These are phyloP conservation scores for Haliclystus octoradiatus DNA, from an alignment of 30 jellyfish, hydroid and myxozoan genomes.

Conservation along the genomic window DNA sequence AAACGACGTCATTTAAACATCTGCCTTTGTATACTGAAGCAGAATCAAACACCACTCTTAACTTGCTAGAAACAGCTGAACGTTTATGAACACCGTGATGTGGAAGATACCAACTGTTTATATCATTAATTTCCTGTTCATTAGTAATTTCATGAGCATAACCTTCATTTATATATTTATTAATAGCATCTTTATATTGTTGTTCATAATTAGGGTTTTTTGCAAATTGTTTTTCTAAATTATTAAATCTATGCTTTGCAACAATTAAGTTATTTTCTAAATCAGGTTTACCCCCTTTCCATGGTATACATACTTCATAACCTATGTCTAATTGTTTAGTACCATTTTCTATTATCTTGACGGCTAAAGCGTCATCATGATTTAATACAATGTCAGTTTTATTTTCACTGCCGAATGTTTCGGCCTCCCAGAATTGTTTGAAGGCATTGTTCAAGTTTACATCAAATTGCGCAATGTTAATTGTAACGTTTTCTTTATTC, in stretches of 20 bases:
- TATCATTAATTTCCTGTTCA: neutral
- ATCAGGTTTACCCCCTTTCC: neutral
- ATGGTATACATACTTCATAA: neutral
- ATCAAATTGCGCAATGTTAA: no score
- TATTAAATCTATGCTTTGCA: neutral
- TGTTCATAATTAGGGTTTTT: neutral
- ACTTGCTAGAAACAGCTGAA: neutral
- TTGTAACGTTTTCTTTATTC: no score
- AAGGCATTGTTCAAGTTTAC: no score
- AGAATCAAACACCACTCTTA: neutral
- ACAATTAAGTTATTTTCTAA: neutral
- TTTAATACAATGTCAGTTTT: neutral
- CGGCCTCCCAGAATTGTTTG: neutral
- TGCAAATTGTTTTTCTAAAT: neutral
- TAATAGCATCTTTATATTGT: neutral
- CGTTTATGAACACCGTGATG: neutral
- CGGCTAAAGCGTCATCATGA: neutral
- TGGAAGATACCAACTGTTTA: neutral
- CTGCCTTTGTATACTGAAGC: neutral
- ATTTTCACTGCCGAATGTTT: neutral
- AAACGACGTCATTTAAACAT: neutral
- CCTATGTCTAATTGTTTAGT: neutral
- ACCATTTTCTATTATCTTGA: neutral
- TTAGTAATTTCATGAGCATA: neutral
- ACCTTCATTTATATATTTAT: neutral